These are phyloP conservation scores for Aplochiton taeniatus DNA, from an alignment of 2,797 vertebrate species.

Conservation along the genomic window DNA sequence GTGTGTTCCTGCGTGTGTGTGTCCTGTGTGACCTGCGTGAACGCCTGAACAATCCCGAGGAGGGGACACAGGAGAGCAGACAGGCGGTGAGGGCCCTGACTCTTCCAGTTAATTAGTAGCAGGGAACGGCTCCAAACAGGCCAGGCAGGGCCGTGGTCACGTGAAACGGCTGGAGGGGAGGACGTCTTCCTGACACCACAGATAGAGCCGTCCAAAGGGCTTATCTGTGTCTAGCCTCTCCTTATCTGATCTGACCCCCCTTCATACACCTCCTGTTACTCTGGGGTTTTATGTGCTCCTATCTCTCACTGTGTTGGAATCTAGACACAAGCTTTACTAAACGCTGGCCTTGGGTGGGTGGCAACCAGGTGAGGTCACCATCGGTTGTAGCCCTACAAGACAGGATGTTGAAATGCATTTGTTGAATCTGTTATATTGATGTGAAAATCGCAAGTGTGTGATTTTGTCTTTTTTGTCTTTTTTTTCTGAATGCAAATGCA, in stretches of 20 bases:
- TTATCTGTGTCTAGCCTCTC: slow-evolving; percentile 67
- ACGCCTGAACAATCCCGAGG: slow-evolving; percentile 50
- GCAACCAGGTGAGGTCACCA: slow-evolving; percentile 63
- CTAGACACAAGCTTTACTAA: slow-evolving; percentile 52
- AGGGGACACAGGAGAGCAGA: slow-evolving; percentile 58
- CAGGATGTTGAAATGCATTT: slow-evolving; percentile 1
- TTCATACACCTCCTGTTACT: slow-evolving; percentile 66
- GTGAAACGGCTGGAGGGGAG: slow-evolving; percentile 67
- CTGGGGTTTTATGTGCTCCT: slow-evolving; percentile 52
- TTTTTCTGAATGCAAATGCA: slow-evolving; percentile 53
- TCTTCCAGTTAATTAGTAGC: slow-evolving; percentile 72
- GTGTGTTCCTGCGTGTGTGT: slow-evolving; percentile 31
- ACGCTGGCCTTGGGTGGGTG: slow-evolving; percentile 55
- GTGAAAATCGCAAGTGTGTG: slow-evolving; percentile 57
- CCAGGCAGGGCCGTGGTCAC: slow-evolving; percentile 59
- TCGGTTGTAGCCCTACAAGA: slow-evolving; percentile 43
- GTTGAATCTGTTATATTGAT: slow-evolving; percentile 54
- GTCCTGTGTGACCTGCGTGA: not conserved
- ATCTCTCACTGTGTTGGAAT: slow-evolving; percentile 35
- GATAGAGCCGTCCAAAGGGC: slow-evolving; percentile 76
- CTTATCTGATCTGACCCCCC: slow-evolving; percentile 77
- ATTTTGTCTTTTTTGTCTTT: slow-evolving; percentile 34
- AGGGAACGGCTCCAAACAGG: slow-evolving; percentile 62
- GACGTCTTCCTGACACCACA: slow-evolving; percentile 64
- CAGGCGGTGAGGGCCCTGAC: slow-evolving; percentile 63